These are phyloP conservation scores for Sebastolobus alascanus DNA, from an alignment of 2,797 vertebrate species.

Conservation along the genomic window DNA sequence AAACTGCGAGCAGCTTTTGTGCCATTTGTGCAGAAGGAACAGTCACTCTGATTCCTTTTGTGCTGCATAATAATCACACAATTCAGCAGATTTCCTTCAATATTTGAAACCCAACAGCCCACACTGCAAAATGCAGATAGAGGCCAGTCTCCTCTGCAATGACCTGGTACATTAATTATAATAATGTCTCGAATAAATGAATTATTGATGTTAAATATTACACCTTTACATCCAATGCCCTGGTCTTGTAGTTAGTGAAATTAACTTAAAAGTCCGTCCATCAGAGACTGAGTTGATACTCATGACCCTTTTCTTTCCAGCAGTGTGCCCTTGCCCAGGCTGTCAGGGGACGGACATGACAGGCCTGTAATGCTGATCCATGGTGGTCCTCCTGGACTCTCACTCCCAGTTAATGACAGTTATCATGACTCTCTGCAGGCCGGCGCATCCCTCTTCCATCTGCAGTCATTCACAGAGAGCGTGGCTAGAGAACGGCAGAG, in stretches of 20 bases:
- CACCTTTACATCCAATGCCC: neutral
- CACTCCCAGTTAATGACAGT: constrained; percentile 77
- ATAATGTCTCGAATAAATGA: constrained; percentile 7
- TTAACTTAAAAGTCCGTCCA: neutral
- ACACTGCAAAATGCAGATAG: constrained; percentile 20
- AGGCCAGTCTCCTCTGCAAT: constrained; percentile 11
- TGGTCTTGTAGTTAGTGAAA: neutral
- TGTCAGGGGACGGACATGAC: constrained; percentile 48
- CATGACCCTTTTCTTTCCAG: constrained; percentile 3
- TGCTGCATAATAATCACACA: constrained; percentile 29
- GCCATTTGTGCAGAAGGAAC: constrained; percentile 21
- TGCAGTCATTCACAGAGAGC: constrained; percentile 59
- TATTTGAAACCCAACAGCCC: constrained; percentile 16
- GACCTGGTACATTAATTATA: neutral
- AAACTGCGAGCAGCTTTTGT: constrained; percentile 52
- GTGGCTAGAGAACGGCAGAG: constrained; percentile 35
- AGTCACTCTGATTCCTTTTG: constrained; percentile 24
- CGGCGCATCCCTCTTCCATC: constrained; percentile 60
- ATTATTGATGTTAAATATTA: constrained; percentile 13
- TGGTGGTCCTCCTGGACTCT: constrained; percentile 46
- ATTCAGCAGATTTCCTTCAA: constrained; percentile 45
- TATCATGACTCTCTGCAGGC: constrained; percentile 72
- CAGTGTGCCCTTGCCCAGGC: constrained; percentile 27
- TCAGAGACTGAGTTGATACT: constrained; percentile 2
- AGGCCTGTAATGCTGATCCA: constrained; percentile 64